These are phyloP conservation scores for Pelodytes ibericus DNA, from an alignment of 2,797 vertebrate genomes.

Conservation along the genomic window DNA sequence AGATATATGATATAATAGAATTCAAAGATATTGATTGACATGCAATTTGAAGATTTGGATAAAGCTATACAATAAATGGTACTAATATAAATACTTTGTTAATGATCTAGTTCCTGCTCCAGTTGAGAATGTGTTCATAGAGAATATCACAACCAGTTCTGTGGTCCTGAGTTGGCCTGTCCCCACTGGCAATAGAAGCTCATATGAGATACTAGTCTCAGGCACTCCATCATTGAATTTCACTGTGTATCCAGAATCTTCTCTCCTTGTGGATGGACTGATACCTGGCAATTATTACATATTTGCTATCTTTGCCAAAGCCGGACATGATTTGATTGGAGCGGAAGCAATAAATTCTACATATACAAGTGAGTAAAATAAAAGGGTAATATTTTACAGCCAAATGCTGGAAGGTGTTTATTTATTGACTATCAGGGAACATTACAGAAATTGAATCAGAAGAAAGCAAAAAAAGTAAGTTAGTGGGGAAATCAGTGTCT, in stretches of 20 bases:
- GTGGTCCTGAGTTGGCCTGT: slow-evolving; percentile 3
- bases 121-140: background rate
- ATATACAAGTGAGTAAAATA: slow-evolving; percentile 1
- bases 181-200: slow-evolving; percentile 10
- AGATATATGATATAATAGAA: too few species aligned
- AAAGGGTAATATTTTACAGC: too few species aligned
- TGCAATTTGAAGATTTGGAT: too few species aligned
- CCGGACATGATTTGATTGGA: background rate
- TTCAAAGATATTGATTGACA: too few species aligned
- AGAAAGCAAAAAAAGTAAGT: too few species aligned
- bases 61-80: too few species aligned
- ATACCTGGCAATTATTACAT: slow-evolving; percentile 30
- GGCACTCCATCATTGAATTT: background rate
- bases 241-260: background rate
- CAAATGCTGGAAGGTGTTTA: too few species aligned
- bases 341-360: background rate
- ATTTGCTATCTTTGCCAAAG: background rate
- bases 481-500: too few species aligned
- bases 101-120: background rate
- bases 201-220: background rate
- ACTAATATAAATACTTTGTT: too few species aligned
- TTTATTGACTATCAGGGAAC: too few species aligned
- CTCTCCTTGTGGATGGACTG: background rate
- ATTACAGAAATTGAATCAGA: too few species aligned
- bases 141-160: slow-evolving; percentile 1